Base-by-base conservation (phyloP, 2,797 vertebrate species). In the Sebastiscus tertius region DNA sequence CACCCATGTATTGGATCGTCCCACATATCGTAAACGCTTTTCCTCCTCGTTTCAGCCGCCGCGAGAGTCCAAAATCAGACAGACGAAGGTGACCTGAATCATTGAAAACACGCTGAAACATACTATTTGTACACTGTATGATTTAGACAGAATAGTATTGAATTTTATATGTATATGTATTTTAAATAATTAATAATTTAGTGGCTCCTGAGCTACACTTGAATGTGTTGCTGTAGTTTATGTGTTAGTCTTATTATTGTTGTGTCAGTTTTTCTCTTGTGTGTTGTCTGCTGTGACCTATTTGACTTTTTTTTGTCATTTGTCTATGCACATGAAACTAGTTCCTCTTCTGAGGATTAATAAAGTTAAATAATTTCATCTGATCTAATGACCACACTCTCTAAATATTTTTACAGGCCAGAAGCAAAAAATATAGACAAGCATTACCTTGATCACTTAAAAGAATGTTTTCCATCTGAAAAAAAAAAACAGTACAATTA, bases 1-100 rank as follows among this genome's bases (percentile, higher is more conserved):
- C 94, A 98, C 98, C 97, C 97, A 99, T 99, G 91, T 98, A 99
- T 4, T 97, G 97, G 82, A 99, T 96, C 3, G 97, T 99, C 69
- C 97, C 97, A 52, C 97, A 99, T 90, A 98, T 97, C 0, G 97
- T 98, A 80, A 96, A 96, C 1, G 97, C 95, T 87, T 88, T 93
- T 64, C 95, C 95, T 2, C 97, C 97, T 81, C 90, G 94, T 64
- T 90, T 89, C 71, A 99, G 93, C 65, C 96, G 95, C 8, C 95
- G 93, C 4, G 97, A 97, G 77, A 99, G 94, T 49, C 97, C 97
- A 0, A 99, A 98, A 78, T 98, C 97, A 1, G 97, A 96, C 92
- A 99, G 89, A 58, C 97, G 97, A 78, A 98, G 94, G 84, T 98
- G 97, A 59, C 97, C 97, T 99, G 88, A 66, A 79, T 88, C 75